Base-by-base conservation (phyloP, 2,113 vertebrate genomes). In the Eclectus roratus region DNA sequence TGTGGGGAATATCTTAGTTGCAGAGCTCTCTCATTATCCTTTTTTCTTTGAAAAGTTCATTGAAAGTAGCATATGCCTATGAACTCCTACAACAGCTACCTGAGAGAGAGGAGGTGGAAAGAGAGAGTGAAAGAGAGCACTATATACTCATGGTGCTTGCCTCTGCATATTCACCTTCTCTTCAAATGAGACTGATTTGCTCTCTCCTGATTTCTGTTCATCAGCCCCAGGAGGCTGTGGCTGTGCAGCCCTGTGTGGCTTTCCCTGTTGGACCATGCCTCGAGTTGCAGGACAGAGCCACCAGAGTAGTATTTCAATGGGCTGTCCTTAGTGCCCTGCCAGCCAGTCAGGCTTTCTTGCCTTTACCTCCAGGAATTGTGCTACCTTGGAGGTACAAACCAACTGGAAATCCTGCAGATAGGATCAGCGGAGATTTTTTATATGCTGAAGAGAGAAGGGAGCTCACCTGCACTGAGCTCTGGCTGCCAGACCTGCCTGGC, bases 241-340 rank as follows among this genome's bases (percentile, higher is more conserved):
- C 53, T 5, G 1, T 7, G 3, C 35, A 87, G 18, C 25, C 18
- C 17, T 37, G 49, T 0, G 0, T 4, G 7, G 13, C 37, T 76
- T 9, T 85, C 0, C 0, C 13, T 5, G 4, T 6, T 28, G 39
- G 25, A 18, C 27, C 1, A 2, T 47, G 49, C 29, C 37, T 65
- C 1, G 8, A 21, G 10, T 1, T 13, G 18, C 19, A 64, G 63
- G 44, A 49, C 0, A 5, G 46, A 85, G 37, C 18, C 33, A n/a
- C 55, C 55, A 14, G 33, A 15, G 1, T 20, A 0, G 1, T 28
- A n/a, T 80, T 83, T 56, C 1, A 1, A 9, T 49, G 41, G 13
- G 41, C 15, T 73, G n/a, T 11, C 58, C 43, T 66, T 60, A 24
- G 24, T 31, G 10, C 13, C 43, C 76, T 49, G 19, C 15, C 2